phyloP scores from a whole-genome alignment of 2,888 invertebrate genomes.

The Diarsia brunnea region DNA sequence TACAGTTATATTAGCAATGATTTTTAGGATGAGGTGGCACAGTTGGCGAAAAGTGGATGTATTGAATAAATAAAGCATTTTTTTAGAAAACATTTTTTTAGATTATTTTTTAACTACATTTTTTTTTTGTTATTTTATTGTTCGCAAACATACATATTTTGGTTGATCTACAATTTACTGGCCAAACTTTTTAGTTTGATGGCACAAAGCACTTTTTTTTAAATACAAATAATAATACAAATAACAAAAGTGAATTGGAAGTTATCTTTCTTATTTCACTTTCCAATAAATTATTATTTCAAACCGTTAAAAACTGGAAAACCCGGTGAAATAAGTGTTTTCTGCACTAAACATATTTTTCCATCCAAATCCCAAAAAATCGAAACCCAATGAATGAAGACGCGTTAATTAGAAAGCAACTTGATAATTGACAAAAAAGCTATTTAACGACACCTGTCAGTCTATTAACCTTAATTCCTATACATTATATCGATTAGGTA shows the following conservation, averaged over 20 bases:
- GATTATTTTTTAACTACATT: neutral
- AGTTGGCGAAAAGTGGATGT: slow-evolving; percentile 16
- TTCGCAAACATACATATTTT: no score
- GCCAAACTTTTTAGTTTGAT: no score
- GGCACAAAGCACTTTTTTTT: no score
- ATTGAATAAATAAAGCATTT: neutral
- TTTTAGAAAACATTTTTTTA: no score
- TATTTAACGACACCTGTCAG: slow-evolving; percentile 17
- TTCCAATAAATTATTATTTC: no score
- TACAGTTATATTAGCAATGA: slow-evolving; percentile 11
- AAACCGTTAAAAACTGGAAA: no score
- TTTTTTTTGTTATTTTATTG: no score
- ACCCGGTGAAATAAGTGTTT: neutral
- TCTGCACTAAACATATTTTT: neutral
- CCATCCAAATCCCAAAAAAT: slow-evolving; percentile 13
- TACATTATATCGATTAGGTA: slow-evolving; percentile 14
- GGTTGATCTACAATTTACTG: no score
- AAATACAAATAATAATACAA: no score
- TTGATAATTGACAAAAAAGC: slow-evolving; percentile 21
- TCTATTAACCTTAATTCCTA: slow-evolving; percentile 41
- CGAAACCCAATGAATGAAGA: slow-evolving; percentile 23
- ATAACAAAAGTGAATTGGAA: no score
- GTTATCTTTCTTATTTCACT: no score
- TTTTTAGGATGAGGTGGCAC: neutral
- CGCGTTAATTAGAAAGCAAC: slow-evolving; percentile 23